phyloP scores from a whole-genome alignment of 2,888 invertebrate species.

The Aporophyla nigra region DNA sequence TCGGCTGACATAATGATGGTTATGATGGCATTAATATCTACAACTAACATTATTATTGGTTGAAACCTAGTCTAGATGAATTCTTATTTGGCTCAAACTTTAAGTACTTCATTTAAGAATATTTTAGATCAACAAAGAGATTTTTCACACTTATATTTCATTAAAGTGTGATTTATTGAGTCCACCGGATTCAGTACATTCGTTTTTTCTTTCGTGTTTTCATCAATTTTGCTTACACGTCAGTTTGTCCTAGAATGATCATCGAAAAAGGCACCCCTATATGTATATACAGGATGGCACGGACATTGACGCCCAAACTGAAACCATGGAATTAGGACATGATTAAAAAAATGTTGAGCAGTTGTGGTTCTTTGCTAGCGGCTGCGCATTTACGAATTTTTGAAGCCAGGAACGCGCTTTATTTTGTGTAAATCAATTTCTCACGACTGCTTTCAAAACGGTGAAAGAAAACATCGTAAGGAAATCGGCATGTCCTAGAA shows the following conservation, averaged over 20 bases:
- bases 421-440: no score
- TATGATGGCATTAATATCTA: not conserved
- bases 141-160: not conserved
- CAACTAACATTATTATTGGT: not conserved
- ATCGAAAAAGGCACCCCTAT: conserved; percentile 24
- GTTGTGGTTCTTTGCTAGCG: no score
- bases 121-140: not conserved
- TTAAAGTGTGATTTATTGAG: not conserved
- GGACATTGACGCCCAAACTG: no score
- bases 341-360: no score
- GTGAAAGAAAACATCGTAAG: no score
- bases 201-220: not conserved
- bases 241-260: conserved; percentile 19
- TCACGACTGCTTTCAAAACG: no score
- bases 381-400: no score
- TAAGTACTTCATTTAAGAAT: not conserved
- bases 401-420: no score
- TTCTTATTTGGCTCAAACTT: not conserved
- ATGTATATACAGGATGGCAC: not conserved
- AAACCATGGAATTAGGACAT: no score
- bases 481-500: no score
- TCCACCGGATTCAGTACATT: not conserved
- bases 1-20: no score
- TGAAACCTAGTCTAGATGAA: not conserved
- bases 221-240: conserved; percentile 9